These are phyloP conservation scores for Penaeus chinensis DNA, from an alignment of 1,140 invertebrate species.

Conservation along the genomic window DNA sequence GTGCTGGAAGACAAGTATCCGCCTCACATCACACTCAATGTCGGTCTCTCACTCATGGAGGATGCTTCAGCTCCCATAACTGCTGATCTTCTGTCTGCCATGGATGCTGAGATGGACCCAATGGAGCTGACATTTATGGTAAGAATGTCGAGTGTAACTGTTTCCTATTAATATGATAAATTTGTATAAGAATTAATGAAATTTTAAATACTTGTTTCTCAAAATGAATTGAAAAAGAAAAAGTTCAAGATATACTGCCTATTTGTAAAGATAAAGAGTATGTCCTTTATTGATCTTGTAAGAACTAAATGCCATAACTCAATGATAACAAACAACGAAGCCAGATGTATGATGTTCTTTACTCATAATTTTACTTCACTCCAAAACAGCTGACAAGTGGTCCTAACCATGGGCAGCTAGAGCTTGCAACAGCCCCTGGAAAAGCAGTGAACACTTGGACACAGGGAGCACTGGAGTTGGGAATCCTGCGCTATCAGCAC, in stretches of 20 bases:
- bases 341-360: not conserved
- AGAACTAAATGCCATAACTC: too few species aligned
- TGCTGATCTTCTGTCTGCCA: conserved; percentile 42
- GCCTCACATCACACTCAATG: conserved; percentile 41
- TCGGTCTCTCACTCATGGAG: conserved; percentile 33
- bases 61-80: conserved; percentile 34
- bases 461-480: conserved; percentile 34
- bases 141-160: not conserved
- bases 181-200: too few species aligned
- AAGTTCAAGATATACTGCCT: too few species aligned
- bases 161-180: too few species aligned
- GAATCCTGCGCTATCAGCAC: conserved; percentile 36
- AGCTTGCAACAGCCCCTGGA: conserved; percentile 16
- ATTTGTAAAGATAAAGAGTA: too few species aligned
- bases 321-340: too few species aligned
- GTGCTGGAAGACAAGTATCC: conserved; percentile 42
- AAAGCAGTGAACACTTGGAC: conserved; percentile 36
- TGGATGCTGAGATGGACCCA: conserved; percentile 48
- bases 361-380: not conserved
- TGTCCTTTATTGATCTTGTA: too few species aligned
- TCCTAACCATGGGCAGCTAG: conserved; percentile 31
- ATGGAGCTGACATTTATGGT: conserved; percentile 38
- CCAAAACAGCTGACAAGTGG: conserved; percentile 33
- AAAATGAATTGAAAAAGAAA: too few species aligned
- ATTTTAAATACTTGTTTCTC: too few species aligned